Evolutionary conservation across 2,113 vertebrate genomes (phyloP), one percentile per base, ranked within the genome.

Genomic region (Sapayoa aenigma): DNA sequence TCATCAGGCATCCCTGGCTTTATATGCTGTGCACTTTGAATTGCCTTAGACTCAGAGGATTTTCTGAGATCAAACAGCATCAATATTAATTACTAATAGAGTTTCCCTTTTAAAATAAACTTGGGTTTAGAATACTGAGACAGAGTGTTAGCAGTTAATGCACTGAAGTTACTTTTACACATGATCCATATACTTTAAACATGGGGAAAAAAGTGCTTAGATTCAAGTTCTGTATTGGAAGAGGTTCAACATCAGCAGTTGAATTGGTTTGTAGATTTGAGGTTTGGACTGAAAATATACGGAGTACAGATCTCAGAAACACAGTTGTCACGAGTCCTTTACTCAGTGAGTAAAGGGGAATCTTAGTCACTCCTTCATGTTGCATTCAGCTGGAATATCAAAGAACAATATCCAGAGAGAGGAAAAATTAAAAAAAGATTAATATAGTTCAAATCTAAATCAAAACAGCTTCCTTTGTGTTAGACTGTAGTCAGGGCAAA

Each of bases 31-130:
- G n/a, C 31, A 88, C 31, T 93, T 81, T n/a, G 72, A 84, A 93
- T 84, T 93, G 77, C 77, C 39, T 33, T 55, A 74, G 75, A 91
- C 65, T 82, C 78, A 66, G 39, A 93, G 66, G 88, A 89, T 87
- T 96, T 96, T 93, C 62, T 65, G 66, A 85, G 74, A 94, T 94
- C 74, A 95, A 91, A 90, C 49, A 75, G 23, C 72, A 93, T 95
- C 85, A 90, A 73, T 95, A 94, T 96, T 92, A 96, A 96, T 94
- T 90, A 68, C 81, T 92, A 79, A 88, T 30, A 84, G 42, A 74
- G 35, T 90, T 92, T 82, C 1, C 0, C 33, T 89, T 92, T 84
- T 60, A 83, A 89, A 95, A 95, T 85, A 91, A 94, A 81, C 68
- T 88, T 89, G 41, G 8, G 8, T 94, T 96, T 90, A 79, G 46